These are phyloP conservation scores for Strongylocentrotus purpuratus DNA, from an alignment of 35 echinoderm and acorn worm species.

Conservation along the genomic window DNA sequence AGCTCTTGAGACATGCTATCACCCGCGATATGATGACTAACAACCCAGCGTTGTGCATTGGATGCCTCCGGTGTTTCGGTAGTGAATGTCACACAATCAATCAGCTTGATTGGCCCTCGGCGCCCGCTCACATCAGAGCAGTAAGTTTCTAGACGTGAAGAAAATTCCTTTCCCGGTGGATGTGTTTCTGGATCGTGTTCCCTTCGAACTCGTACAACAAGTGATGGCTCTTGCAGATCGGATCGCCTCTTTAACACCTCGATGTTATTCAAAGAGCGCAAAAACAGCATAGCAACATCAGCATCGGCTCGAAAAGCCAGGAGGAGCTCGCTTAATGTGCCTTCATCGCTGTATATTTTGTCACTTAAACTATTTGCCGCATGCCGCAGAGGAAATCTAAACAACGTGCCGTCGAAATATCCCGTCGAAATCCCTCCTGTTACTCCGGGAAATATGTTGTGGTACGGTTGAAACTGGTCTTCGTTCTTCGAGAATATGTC, in stretches of 20 bases:
- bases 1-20: neutral
- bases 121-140: neutral
- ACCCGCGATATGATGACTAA: constrained; percentile 22
- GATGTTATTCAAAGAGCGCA: neutral
- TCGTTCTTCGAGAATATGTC: neutral
- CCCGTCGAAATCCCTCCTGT: neutral
- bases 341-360: neutral
- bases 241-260: neutral
- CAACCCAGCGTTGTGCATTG: neutral
- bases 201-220: neutral
- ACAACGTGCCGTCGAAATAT: constrained; percentile 29
- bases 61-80: neutral
- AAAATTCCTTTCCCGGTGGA: neutral
- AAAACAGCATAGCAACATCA: constrained; percentile 11
- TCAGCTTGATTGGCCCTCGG: neutral
- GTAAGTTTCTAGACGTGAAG: neutral
- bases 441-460: neutral
- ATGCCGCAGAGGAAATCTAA: neutral
- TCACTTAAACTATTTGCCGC: neutral
- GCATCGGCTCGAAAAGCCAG: neutral
- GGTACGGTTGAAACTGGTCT: constrained; percentile 31
- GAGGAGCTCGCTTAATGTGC: neutral
- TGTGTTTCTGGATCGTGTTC: neutral
- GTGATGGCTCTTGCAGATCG: neutral
- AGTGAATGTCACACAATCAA: neutral